A percentile compares a stretch with the other conserved stretches of the same genome.
These are phyloP conservation scores for Zaprionus tsacasi DNA, from an alignment of 1,140 invertebrate genomes.

Conservation along the genomic window DNA sequence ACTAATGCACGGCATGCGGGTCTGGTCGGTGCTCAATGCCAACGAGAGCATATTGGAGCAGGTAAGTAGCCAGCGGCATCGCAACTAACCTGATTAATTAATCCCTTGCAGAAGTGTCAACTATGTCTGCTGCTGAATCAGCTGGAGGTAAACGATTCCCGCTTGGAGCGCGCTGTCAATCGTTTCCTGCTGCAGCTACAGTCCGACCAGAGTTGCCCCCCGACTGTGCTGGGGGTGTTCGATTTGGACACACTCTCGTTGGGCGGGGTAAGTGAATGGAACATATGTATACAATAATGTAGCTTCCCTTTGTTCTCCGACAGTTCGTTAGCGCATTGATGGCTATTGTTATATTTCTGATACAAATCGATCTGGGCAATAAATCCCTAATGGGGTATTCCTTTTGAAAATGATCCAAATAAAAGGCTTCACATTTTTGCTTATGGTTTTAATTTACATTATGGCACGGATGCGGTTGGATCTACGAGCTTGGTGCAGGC, in stretches of 20 bases:
- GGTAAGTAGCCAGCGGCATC: slow-evolving; percentile 33
- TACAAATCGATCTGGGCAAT: slow-evolving; percentile 77
- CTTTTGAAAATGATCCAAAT: slow-evolving; percentile 24
- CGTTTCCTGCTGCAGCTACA: slow-evolving; percentile 68
- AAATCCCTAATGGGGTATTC: slow-evolving; percentile 61
- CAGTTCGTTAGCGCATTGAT: slow-evolving; percentile 68
- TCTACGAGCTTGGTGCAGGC: slow-evolving; percentile 6
- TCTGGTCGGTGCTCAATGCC: slow-evolving; percentile 51
- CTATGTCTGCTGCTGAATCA: slow-evolving; percentile 53
- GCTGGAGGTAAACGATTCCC: slow-evolving; percentile 35
- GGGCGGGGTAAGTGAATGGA: slow-evolving; percentile 65
- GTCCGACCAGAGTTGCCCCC: slow-evolving; percentile 17
- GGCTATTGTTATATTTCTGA: slow-evolving; percentile 74
- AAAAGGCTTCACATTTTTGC: slow-evolving; percentile 7
- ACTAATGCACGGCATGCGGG: slow-evolving; percentile 51
- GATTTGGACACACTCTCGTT: slow-evolving; percentile 64
- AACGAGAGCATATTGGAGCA: slow-evolving; percentile 57
- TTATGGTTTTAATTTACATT: slow-evolving; percentile 16
- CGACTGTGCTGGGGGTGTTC: slow-evolving; percentile 58
- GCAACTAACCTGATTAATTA: neutral
- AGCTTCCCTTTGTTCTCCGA: slow-evolving; percentile 32
- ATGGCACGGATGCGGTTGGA: slow-evolving; percentile 27
- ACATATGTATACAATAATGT: neutral
- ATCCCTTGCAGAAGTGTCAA: slow-evolving; percentile 55
- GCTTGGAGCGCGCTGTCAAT: slow-evolving; percentile 58